Evolutionary conservation across 2,797 vertebrate species (phyloP).

Genomic region (Ambastaia sidthimunki): DNA sequence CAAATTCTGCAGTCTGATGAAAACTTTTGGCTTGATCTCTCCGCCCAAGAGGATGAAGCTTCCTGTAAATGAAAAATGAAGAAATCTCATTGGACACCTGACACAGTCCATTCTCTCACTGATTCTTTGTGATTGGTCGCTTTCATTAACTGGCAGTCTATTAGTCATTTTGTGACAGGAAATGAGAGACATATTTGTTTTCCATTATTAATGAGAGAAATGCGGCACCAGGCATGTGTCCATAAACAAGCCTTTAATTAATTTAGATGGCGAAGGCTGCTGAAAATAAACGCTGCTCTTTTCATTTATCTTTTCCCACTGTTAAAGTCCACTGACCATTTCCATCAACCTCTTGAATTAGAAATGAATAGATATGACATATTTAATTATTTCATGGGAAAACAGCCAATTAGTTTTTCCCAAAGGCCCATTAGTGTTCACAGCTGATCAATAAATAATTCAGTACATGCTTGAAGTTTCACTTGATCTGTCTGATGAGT

Average conservation of each 20-base stretch:
- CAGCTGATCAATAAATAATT: neutral
- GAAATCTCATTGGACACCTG: conserved; percentile 43
- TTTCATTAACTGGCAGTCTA: conserved; percentile 14
- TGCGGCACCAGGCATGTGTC: neutral
- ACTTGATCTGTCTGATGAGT: neutral
- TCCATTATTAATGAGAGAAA: conserved; percentile 1
- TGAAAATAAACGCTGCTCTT: neutral
- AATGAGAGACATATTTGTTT: conserved; percentile 21
- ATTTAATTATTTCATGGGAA: neutral
- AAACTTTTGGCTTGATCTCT: conserved; percentile 7
- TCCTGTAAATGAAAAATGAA: conserved; percentile 51
- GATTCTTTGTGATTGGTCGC: conserved; percentile 9
- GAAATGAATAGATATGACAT: neutral
- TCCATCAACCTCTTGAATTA: neutral
- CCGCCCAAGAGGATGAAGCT: conserved; percentile 21
- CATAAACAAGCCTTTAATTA: conserved; percentile 5
- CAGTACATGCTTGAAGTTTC: neutral
- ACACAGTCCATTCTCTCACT: conserved; percentile 56
- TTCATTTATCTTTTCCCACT: neutral
- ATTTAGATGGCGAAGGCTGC: neutral
- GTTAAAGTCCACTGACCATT: neutral
- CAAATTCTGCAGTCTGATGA: conserved; percentile 42
- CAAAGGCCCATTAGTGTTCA: neutral
- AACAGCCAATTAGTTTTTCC: neutral
- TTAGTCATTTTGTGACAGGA: conserved; percentile 38